Base-by-base conservation (phyloP, 2,888 invertebrate species). In the Bedellia somnulentella region DNA sequence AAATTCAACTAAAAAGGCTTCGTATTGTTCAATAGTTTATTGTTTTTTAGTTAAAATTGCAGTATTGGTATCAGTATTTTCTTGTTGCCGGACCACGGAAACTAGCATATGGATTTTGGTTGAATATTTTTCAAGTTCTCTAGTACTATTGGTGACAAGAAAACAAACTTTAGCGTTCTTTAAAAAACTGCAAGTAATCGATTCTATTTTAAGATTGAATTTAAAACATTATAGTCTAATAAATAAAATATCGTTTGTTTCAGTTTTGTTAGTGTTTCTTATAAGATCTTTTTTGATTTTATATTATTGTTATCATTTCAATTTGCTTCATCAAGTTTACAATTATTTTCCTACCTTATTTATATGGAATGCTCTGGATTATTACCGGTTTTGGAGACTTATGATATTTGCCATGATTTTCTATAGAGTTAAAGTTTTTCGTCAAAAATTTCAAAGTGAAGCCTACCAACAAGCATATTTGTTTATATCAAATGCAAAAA, bases 311-410 rank as follows among this genome's bases (percentile, higher is more conserved):
- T 16, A 35, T 1, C 39, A 37, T 1, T 47, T 48, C 28, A 5
- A 31, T 1, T 67, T 62, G 24, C 60, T 46, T 12, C 35, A 43
- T 1, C 27, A 41, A 13, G 31, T 59, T 0, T 1, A 11, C 6
- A 32, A 51, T 2, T 70, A 50, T 32, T 8, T 49, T 0, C 35
- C 68, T 1, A 55, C 53, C 28, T 45, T 56, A 15, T 44, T 57
- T n/a, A 54, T 59, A 1, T 44, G 61, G 2, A 36, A 64, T 3
- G 55, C 62, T 9, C 46, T 73, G 8, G 71, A 73, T 43, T 37
- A 63, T 3, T 63, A 56, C 39, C 44, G 71, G 35, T 57, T 64
- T 0, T 71, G 68, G 71, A 46, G 73, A 22, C 64, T 57, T 32
- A 40, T 57, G 9, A 18, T 71, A 9, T 57, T 64, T 24, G 59